Conservation (phyloP, 1,140 invertebrate genomes). For the Rhopalosiphum maidis region DNA sequence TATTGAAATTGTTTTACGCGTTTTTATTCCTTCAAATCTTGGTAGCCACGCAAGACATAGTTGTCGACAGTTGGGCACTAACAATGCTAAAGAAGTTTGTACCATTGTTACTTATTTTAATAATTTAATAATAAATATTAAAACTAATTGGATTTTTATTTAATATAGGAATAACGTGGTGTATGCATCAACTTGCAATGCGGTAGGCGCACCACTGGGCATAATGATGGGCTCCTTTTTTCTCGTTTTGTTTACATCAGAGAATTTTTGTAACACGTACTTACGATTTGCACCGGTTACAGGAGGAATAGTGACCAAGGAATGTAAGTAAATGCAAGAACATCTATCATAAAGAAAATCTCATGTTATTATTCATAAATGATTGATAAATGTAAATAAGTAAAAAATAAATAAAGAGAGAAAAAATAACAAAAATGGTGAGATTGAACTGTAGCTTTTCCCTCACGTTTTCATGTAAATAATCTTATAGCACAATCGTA, state of each 20-base stretch:
- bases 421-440: too few relatives aligned
- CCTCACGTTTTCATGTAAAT: too few relatives aligned
- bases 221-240: slow-evolving; percentile 97
- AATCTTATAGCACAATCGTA: too few relatives aligned
- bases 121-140: too few relatives aligned
- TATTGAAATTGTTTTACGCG: slow-evolving; percentile 85
- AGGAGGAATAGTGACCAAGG: slow-evolving; percentile 64
- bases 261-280: too few relatives aligned
- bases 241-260: slow-evolving; percentile 94
- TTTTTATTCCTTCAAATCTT: slow-evolving; percentile 79
- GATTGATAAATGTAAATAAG: too few relatives aligned
- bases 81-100: slow-evolving; percentile 91
- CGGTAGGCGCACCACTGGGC: slow-evolving; percentile 97
- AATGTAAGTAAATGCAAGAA: too few relatives aligned
- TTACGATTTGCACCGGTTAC: slow-evolving; percentile 68
- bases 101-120: not conserved
- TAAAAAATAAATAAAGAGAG: too few relatives aligned
- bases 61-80: slow-evolving; percentile 98
- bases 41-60: slow-evolving; percentile 97
- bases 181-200: slow-evolving; percentile 98
- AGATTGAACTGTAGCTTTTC: too few relatives aligned
- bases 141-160: not conserved
- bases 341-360: too few relatives aligned
- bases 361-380: too few relatives aligned
- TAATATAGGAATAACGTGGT: slow-evolving; percentile 83